Percentiles rank a stretch among this genome's conserved stretches.
Evolutionary conservation across 2,888 invertebrate genomes (phyloP).

Genomic region (Villa cingulata): DNA sequence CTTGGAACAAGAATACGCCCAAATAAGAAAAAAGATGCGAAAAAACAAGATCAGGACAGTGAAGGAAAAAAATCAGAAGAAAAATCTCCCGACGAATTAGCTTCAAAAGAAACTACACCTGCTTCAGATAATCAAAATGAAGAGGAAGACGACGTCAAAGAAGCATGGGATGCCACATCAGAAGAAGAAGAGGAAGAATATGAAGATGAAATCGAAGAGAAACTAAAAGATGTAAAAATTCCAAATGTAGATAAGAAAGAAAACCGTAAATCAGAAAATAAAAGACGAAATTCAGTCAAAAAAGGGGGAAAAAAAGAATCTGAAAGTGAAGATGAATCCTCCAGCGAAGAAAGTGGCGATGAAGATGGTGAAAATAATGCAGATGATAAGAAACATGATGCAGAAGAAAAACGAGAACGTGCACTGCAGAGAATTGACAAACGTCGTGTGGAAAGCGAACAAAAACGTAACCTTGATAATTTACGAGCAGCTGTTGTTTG

Average conservation of each 20-base stretch:
- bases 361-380: constrained; percentile 29
- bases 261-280: constrained; percentile 3
- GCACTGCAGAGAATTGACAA: constrained; percentile 61
- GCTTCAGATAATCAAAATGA: constrained; percentile 23
- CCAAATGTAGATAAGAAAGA: neutral
- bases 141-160: constrained; percentile 52
- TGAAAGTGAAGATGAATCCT: constrained; percentile 35
- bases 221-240: neutral
- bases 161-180: constrained; percentile 64
- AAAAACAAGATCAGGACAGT: constrained; percentile 29
- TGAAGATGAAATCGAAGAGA: constrained; percentile 13
- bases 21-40: constrained; percentile 48
- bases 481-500: constrained; percentile 95
- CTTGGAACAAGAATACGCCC: constrained; percentile 63
- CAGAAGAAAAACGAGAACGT: constrained; percentile 58
- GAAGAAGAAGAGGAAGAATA: constrained; percentile 28
- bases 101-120: constrained; percentile 17
- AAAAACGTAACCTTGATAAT: constrained; percentile 48
- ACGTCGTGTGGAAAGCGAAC: constrained; percentile 54
- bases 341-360: constrained; percentile 17
- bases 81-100: constrained; percentile 12
- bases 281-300: neutral
- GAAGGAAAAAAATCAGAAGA: constrained; percentile 20
- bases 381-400: constrained; percentile 57
- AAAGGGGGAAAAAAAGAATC: constrained; percentile 22